Evolutionary conservation across 2,113 vertebrate genomes (phyloP), one percentile per base, ranked within the genome.

Genomic region (Lota lota): DNA sequence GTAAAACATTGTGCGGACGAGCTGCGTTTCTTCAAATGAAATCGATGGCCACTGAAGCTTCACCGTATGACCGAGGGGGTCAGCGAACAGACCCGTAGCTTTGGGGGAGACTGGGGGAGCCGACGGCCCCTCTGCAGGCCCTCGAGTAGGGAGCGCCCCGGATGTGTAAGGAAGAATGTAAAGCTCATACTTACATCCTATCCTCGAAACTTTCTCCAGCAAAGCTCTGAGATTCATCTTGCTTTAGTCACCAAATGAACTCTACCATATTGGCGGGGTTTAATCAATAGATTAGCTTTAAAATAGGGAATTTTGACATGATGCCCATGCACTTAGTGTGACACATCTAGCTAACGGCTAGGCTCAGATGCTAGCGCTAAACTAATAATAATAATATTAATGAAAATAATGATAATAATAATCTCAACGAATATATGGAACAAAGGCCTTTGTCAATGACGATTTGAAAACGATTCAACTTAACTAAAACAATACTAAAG

Each of bases 181-280:
- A 95, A 94, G 93, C 92, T 96, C 94, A 97, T 98, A 99, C 96
- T 97, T 97, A 98, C 96, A 96, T 98, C 94, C 93, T 97, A 97
- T 95, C 95, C 95, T 95, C 93, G 95, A 95, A 95, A 83, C 96
- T 94, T 96, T 98, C 97, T 91, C 96, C 90, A 47, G 40, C 40
- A 92, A 98, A 98, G 96, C 94, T 96, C 93, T 94, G 93, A 95
- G 95, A 95, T 98, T 98, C 95, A 98, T 98, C 96, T 99, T 96
- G 95, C 94, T 98, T 97, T 99, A 98, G 96, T 98, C 97, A 99
- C 95, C 96, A 97, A 97, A 97, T 99, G 96, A 98, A 96, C 94
- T 98, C 97, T 98, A 98, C 96, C 96, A 98, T 97, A 98, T 98
- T 97, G 96, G 96, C 97, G 96, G 96, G 96, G 96, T 96, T 98